phyloP scores from a whole-genome alignment of 1,140 invertebrate genomes.

The Mylabris phalerata region DNA sequence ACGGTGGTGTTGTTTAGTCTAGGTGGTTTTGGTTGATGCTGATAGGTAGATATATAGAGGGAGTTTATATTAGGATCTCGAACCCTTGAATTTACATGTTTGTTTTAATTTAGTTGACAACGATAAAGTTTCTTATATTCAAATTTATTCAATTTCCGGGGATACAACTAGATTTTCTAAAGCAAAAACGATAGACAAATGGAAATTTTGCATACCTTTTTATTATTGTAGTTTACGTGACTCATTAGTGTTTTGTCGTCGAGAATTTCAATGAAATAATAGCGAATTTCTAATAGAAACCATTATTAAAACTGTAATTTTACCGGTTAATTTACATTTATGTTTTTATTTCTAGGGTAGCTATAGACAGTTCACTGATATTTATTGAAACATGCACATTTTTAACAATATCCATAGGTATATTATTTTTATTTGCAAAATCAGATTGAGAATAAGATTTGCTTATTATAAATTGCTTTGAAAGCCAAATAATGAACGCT shows the following conservation, averaged over 20 bases:
- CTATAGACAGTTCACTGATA: constrained; percentile 19
- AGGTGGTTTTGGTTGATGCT: too few relatives aligned
- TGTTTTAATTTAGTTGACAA: constrained; percentile 17
- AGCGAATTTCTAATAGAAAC: too few relatives aligned
- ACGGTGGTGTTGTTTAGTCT: too few relatives aligned
- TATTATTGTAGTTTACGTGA: too few relatives aligned
- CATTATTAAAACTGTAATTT: too few relatives aligned
- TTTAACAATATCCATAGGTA: neutral
- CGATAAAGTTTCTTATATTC: constrained; percentile 17
- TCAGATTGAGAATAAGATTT: too few relatives aligned
- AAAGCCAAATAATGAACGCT: too few relatives aligned
- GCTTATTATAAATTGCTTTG: too few relatives aligned
- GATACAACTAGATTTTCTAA: too few relatives aligned
- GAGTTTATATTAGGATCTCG: constrained; percentile 8
- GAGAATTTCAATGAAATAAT: too few relatives aligned
- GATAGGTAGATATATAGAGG: neutral
- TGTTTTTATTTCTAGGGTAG: constrained; percentile 22
- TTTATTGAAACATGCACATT: constrained; percentile 17
- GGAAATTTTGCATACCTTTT: constrained; percentile 12
- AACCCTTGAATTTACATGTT: constrained; percentile 22
- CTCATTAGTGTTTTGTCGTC: too few relatives aligned
- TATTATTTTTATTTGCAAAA: neutral
- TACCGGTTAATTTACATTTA: neutral
- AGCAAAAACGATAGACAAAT: too few relatives aligned
- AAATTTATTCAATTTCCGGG: constrained; percentile 14